Base-by-base conservation (phyloP, 2,797 vertebrate genomes). In the Aselliscus stoliczkanus region DNA sequence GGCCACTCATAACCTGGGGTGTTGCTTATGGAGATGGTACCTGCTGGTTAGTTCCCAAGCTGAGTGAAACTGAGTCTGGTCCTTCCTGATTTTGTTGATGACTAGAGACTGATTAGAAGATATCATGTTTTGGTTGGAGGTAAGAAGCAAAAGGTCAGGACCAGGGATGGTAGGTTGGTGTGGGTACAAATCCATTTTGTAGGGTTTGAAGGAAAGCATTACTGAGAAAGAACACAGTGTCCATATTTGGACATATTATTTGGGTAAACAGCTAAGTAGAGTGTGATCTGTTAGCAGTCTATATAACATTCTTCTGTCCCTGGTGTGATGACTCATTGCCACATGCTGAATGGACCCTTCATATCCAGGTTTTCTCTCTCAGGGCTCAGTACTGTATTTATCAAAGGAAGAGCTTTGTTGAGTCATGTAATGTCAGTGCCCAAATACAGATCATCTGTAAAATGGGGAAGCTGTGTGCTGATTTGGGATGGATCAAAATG, bases 131-230 rank as follows among this genome's bases (percentile, higher is more conserved):
- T 69, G 34, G 79, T 52, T 94, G 34, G 58, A 86, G 54, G 29
- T 79, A 91, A 95, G 88, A 94, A 70, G n/a, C 89, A 80, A 58
- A 76, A 96, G 65, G 58, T 87, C 56, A 84, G 47, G 34, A 83
- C 27, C 18, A 76, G 60, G 25, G 62, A 34, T n/a, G 73, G 47
- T 3, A 20, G 60, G 79, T 70, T 6, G 18, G 27, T 39, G 15
- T 37, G 20, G 31, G 29, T 39, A 29, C n/a, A 75, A 7, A 34
- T 39, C 42, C 86, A 25, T 64, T 82, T 83, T 34, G 37, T 20
- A 60, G 82, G 23, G 12, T 79, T 73, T 92, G 52, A 82, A 88
- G 64, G 77, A 87, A 92, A 64, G 31, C 23, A 7, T 80, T 81
- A 70, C 2, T 42, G 72, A 93, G 65, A 93, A 70, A 14, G 64